Percentiles rank a stretch among this genome's conserved stretches.
Conservation (phyloP, 2,888 invertebrate genomes). For the Frankliniella fusca region DNA sequence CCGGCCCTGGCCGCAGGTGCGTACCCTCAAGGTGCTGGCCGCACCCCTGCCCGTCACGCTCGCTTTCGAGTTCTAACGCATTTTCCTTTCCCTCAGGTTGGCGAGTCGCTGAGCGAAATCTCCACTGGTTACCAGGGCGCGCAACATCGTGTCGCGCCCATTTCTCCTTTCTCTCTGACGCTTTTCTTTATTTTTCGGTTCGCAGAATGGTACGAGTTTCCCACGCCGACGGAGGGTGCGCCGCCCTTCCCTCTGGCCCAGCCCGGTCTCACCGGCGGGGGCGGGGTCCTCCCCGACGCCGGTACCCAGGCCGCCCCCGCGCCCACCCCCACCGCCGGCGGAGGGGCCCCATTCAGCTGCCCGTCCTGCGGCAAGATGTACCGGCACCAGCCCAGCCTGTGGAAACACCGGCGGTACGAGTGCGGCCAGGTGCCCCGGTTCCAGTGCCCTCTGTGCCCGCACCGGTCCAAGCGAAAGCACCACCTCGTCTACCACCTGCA, state of each 20-base stretch:
- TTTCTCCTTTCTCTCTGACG: background rate
- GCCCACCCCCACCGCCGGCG: slow-evolving; percentile 42
- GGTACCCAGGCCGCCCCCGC: slow-evolving; percentile 48
- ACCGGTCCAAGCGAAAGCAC: slow-evolving; percentile 37
- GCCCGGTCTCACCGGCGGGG: no score
- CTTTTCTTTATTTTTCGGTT: background rate
- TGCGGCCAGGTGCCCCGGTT: slow-evolving; percentile 66
- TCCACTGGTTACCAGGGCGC: no score
- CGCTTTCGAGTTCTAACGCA: background rate
- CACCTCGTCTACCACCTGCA: slow-evolving; percentile 29
- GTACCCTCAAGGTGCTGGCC: background rate
- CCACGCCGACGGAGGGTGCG: background rate
- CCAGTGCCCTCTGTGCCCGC: slow-evolving; percentile 57
- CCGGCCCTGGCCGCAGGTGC: background rate
- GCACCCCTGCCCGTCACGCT: background rate
- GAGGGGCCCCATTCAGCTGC: slow-evolving; percentile 40
- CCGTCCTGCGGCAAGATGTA: slow-evolving; percentile 45
- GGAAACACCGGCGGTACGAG: slow-evolving; percentile 67
- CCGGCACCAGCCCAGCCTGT: slow-evolving; percentile 57
- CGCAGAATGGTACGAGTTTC: background rate
- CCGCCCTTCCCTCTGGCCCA: background rate
- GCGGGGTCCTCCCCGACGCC: slow-evolving; percentile 32
- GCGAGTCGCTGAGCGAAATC: background rate
- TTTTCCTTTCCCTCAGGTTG: background rate
- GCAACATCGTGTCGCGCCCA: no score